Base-by-base conservation (phyloP, 2,888 invertebrate species). In the Melanargia galathea region DNA sequence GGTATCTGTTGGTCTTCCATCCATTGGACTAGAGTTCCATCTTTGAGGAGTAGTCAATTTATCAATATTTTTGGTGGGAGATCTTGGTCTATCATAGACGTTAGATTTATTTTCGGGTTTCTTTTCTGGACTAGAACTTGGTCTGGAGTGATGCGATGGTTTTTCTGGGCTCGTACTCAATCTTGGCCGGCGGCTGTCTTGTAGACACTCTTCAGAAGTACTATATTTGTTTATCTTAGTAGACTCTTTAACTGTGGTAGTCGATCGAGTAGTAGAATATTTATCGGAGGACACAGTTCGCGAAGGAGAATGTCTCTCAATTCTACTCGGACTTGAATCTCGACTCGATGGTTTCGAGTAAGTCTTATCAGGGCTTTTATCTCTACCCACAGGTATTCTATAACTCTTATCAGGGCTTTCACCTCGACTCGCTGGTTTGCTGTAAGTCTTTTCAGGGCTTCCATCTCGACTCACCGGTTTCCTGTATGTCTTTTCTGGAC, bases 121-220 rank as follows among this genome's bases (percentile, higher is more conserved):
- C 59, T 73, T 73, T 7, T 79, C 75, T 11, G 86, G 83, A 66
- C 82, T 87, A 13, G 64, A 62, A 67, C 73, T 80, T 2, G 76
- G 68, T 62, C 71, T 76, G 2, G 33, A 48, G 20, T 73, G 73
- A 38, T 76, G 75, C 1, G 77, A 71, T 61, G 64, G 73, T 72
- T 86, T 87, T 10, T 88, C 87, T 2, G 87, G 87, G 64, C 87
- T 89, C 11, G 68, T 65, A 63, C 83, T 86, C 0, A 78, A 68
- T 69, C 83, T 79, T 22, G 77, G 76, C 6, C 73, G 77, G 56
- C 69, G 62, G 11, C 38, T 62, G 54, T 80, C 77, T 33, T 81
- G 80, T 35, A 78, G 76, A 66, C 77, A 79, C 22, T 79, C 78
- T 46, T 87, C 84, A 8, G 81, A 78, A 67, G 77, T 84, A 7